A percentile compares a stretch with the other conserved stretches of the same genome.
These are phyloP conservation scores for Pantherophis alleghaniensis DNA, from an alignment of 2,797 vertebrate species.

Conservation along the genomic window DNA sequence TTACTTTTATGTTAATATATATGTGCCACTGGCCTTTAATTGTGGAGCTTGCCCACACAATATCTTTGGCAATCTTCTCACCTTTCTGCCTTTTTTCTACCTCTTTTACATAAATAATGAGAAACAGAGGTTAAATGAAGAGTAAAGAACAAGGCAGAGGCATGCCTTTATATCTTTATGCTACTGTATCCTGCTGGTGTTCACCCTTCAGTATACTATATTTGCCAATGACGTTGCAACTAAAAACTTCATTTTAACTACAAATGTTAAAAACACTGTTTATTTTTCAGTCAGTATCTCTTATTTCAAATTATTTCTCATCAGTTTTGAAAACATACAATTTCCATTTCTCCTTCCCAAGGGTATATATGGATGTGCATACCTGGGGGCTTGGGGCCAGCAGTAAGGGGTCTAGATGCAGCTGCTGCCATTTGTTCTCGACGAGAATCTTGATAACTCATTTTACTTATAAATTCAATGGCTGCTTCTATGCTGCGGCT, in stretches of 20 bases:
- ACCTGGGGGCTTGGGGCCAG: constrained; percentile 87
- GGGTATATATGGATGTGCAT: constrained; percentile 36
- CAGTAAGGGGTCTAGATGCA: constrained; percentile 77
- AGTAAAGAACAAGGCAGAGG: background rate
- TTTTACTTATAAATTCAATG: constrained; percentile 91
- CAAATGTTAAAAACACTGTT: background rate
- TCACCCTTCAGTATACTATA: background rate
- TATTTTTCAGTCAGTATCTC: background rate
- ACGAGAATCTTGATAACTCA: constrained; percentile 89
- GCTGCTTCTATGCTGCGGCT: constrained; percentile 85
- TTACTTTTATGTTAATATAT: background rate
- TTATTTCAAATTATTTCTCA: background rate
- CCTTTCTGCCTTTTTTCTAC: background rate
- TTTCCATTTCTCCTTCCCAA: background rate
- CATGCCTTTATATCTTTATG: background rate
- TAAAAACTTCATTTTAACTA: background rate
- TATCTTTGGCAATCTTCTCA: background rate
- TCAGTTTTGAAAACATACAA: background rate
- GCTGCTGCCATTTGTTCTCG: constrained; percentile 85
- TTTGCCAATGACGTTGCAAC: background rate
- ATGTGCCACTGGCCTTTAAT: background rate
- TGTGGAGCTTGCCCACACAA: background rate
- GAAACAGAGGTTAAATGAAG: background rate
- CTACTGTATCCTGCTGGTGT: background rate
- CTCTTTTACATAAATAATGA: background rate